These are phyloP conservation scores for Scaptomyza caliginosa DNA, from an alignment of 2,888 invertebrate genomes.

Conservation along the genomic window DNA sequence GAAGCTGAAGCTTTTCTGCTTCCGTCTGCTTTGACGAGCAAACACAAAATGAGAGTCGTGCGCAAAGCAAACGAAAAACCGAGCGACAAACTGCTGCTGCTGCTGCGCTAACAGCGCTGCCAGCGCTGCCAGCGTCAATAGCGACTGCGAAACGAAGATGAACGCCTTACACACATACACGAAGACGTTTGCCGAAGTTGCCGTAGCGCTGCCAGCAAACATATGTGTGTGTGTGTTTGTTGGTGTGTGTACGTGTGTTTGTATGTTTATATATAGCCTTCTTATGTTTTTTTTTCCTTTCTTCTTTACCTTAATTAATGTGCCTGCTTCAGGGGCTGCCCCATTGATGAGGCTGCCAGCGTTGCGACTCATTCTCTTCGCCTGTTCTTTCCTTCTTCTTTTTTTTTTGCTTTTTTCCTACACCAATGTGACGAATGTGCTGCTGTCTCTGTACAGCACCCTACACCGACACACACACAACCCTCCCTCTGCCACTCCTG, in stretches of 20 bases:
- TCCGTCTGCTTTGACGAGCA: conserved; percentile 77
- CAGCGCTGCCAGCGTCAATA: conserved; percentile 40
- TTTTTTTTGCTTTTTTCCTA: not conserved
- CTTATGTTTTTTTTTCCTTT: conserved; percentile 38
- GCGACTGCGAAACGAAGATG: conserved; percentile 29
- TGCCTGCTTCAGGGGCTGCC: conserved; percentile 63
- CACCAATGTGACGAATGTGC: conserved; percentile 1
- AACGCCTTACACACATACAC: conserved; percentile 56
- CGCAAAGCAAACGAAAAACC: conserved; percentile 73
- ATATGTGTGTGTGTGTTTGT: conserved; percentile 7
- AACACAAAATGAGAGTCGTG: conserved; percentile 79
- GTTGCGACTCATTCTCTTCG: conserved; percentile 23
- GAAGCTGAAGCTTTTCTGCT: conserved; percentile 63
- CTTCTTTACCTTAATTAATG: conserved; percentile 72
- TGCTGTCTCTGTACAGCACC: not conserved
- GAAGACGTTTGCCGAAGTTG: conserved; percentile 63
- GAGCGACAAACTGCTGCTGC: conserved; percentile 47
- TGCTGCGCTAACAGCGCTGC: conserved; percentile 26
- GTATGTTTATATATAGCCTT: conserved; percentile 52
- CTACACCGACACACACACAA: not conserved
- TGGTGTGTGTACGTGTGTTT: conserved; percentile 17
- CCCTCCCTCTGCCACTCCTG: conserved; percentile 1
- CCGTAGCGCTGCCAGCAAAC: conserved; percentile 32
- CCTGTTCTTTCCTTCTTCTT: not conserved
- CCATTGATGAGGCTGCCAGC: conserved; percentile 68